phyloP scores from a whole-genome alignment of 2,888 invertebrate genomes.

The Tetropium fuscum region DNA sequence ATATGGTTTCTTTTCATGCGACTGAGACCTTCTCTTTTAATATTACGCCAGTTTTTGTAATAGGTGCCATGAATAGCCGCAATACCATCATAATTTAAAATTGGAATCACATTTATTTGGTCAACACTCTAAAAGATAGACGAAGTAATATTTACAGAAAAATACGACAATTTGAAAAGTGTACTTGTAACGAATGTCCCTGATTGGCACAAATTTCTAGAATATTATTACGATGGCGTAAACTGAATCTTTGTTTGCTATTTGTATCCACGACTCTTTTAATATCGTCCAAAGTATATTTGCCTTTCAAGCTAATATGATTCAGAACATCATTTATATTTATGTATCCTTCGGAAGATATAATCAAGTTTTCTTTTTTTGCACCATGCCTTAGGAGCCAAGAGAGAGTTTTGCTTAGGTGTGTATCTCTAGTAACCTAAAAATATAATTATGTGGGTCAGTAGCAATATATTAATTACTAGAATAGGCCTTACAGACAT shows the following conservation, averaged over 20 bases:
- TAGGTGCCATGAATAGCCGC: constrained; percentile 83
- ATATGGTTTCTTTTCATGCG: constrained; percentile 83
- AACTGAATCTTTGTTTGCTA: constrained; percentile 78
- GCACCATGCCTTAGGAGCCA: constrained; percentile 84
- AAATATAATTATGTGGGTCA: constrained; percentile 1
- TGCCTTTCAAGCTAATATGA: constrained; percentile 58
- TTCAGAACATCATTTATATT: constrained; percentile 71
- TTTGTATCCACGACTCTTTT: constrained; percentile 73
- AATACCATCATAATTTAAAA: constrained; percentile 56
- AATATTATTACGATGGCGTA: constrained; percentile 65
- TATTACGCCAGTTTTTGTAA: constrained; percentile 69
- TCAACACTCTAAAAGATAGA: constrained; percentile 58
- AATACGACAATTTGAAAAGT: too few relatives aligned
- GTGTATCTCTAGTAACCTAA: constrained; percentile 41
- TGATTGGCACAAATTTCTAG: constrained; percentile 83
- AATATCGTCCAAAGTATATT: constrained; percentile 71
- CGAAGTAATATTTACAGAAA: too few relatives aligned
- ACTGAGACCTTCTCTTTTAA: constrained; percentile 74
- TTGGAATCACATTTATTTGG: constrained; percentile 63
- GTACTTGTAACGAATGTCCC: constrained; percentile 70
- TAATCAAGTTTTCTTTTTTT: constrained; percentile 71
- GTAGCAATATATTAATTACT: not conserved
- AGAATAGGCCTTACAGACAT: not conserved
- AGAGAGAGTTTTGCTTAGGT: constrained; percentile 78
- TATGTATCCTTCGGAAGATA: constrained; percentile 77